Evolutionary conservation across 2,888 invertebrate genomes (phyloP).

Genomic region (Stenichneumon culpator): DNA sequence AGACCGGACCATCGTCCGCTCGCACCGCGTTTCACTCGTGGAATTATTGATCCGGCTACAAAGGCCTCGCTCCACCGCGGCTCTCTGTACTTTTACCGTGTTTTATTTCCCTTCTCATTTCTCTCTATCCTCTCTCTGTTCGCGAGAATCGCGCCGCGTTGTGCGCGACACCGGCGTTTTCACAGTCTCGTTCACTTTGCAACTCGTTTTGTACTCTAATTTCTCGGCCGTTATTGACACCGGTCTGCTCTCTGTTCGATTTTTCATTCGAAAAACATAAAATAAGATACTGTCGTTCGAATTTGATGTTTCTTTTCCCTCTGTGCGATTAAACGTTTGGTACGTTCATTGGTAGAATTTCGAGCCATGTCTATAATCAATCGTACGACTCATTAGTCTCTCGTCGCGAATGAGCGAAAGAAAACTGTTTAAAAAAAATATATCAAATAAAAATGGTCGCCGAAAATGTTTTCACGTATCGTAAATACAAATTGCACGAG

Average conservation of each 20-base stretch:
- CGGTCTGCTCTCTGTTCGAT: background rate
- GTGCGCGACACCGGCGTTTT: background rate
- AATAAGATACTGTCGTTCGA: background rate
- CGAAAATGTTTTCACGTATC: no score
- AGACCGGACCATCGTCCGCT: conserved; percentile 55
- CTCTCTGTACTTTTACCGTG: conserved; percentile 48
- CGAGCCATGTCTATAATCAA: background rate
- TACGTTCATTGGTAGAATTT: background rate
- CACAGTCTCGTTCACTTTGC: conserved; percentile 33
- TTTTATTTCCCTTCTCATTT: conserved; percentile 62
- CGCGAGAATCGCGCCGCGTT: background rate
- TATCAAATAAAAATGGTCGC: no score
- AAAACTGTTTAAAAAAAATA: background rate
- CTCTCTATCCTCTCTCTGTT: background rate
- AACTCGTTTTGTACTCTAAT: conserved; percentile 31
- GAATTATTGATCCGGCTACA: conserved; percentile 68
- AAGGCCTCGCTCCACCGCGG: conserved; percentile 47
- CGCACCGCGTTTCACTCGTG: conserved; percentile 63
- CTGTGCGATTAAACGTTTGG: background rate
- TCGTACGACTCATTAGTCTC: background rate
- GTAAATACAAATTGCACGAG: no score
- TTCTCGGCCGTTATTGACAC: conserved; percentile 44
- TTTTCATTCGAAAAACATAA: conserved; percentile 19
- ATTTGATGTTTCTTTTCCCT: background rate
- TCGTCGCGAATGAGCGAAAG: background rate